phyloP scores from a whole-genome alignment of 2,888 invertebrate genomes.

The Apoda limacodes region DNA sequence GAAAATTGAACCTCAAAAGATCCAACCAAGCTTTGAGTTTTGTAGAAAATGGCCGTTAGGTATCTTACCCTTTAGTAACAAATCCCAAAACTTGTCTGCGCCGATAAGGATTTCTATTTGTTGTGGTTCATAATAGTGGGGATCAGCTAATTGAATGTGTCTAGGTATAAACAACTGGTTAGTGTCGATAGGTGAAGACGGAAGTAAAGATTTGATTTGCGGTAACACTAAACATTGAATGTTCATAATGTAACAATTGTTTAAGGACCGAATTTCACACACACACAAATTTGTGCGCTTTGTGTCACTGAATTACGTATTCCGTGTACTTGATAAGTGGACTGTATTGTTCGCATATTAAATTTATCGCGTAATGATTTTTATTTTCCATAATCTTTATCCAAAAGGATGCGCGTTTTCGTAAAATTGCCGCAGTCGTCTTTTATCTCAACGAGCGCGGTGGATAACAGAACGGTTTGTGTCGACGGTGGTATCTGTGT shows the following conservation, averaged over 20 bases:
- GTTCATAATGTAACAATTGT: conserved; percentile 9
- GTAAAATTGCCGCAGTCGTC: too few species aligned
- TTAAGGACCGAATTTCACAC: conserved; percentile 11
- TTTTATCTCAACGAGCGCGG: too few species aligned
- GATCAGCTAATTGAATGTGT: conserved; percentile 15
- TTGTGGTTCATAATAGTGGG: conserved; percentile 11
- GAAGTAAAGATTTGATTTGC: too few species aligned
- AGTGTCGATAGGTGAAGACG: conserved; percentile 9
- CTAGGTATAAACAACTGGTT: conserved; percentile 9
- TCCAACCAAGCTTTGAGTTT: conserved; percentile 19
- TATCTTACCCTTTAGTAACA: conserved; percentile 14
- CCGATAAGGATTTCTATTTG: conserved; percentile 17
- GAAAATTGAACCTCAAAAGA: conserved; percentile 13
- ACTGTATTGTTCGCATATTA: too few species aligned
- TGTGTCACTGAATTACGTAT: conserved; percentile 16
- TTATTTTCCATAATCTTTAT: too few species aligned
- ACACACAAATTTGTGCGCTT: conserved; percentile 13
- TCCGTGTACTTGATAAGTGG: too few species aligned
- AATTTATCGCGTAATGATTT: too few species aligned
- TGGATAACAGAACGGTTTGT: conserved; percentile 16
- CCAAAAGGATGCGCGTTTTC: too few species aligned
- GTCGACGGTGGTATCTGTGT: conserved; percentile 14
- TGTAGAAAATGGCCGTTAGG: conserved; percentile 15
- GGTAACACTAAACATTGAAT: conserved; percentile 16
- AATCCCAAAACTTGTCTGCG: conserved; percentile 18